phyloP scores from a whole-genome alignment of 2,797 vertebrate species.

The Sparidentex hasta region DNA sequence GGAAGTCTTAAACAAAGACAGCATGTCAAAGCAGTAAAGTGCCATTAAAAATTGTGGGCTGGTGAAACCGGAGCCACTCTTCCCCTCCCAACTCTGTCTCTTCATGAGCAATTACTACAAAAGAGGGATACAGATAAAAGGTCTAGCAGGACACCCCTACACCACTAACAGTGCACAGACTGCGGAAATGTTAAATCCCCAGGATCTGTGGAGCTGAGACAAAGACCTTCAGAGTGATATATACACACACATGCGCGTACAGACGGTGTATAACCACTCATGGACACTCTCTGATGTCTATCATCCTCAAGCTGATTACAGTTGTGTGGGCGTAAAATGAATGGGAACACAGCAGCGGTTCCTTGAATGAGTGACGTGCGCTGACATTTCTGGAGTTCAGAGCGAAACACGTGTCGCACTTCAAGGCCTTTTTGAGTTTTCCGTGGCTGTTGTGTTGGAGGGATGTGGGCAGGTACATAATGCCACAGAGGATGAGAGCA shows the following conservation, averaged over 20 bases:
- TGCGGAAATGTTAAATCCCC: slow-evolving; percentile 55
- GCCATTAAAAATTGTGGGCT: slow-evolving; percentile 32
- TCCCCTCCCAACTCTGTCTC: slow-evolving; percentile 12
- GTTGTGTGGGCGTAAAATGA: slow-evolving; percentile 59
- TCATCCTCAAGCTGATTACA: slow-evolving; percentile 53
- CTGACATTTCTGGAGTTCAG: slow-evolving; percentile 37
- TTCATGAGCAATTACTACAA: slow-evolving; percentile 34
- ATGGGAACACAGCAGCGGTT: slow-evolving; percentile 38
- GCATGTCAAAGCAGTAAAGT: slow-evolving; percentile 39
- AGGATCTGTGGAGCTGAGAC: slow-evolving; percentile 32
- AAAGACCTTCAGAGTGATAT: slow-evolving; percentile 38
- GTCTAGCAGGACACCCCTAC: background rate
- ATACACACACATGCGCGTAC: slow-evolving; percentile 18
- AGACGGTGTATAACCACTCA: slow-evolving; percentile 13
- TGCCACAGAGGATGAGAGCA: slow-evolving; percentile 22
- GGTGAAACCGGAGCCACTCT: slow-evolving; percentile 42
- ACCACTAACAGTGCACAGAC: slow-evolving; percentile 8
- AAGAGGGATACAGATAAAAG: slow-evolving; percentile 45
- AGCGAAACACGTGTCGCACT: slow-evolving; percentile 6
- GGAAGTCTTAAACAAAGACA: slow-evolving; percentile 24
- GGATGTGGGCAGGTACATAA: slow-evolving; percentile 39
- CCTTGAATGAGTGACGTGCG: slow-evolving; percentile 34
- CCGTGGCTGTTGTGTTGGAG: slow-evolving; percentile 22
- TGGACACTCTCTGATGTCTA: slow-evolving; percentile 2
- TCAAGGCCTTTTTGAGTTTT: slow-evolving; percentile 32